Conservation (phyloP, 2,888 invertebrate genomes). For the Diaphora mendica region DNA sequence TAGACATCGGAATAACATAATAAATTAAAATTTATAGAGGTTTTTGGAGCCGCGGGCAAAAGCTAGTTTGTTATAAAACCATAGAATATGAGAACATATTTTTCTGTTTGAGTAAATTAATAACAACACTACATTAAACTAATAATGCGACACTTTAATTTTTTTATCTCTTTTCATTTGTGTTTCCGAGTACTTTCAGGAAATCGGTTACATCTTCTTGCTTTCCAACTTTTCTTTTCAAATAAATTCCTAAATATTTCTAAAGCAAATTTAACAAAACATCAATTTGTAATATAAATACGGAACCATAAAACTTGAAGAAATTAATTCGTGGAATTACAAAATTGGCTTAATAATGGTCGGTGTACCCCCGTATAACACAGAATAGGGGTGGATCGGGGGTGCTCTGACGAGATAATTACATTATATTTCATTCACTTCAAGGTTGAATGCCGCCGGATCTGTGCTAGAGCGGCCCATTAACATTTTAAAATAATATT, state of each 20-base stretch:
- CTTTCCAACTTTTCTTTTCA: background rate
- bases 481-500: constrained; percentile 47
- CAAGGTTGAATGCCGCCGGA: constrained; percentile 38
- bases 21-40: too few relatives aligned
- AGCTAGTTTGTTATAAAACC: too few relatives aligned
- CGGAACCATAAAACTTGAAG: constrained; percentile 33
- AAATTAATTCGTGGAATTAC: constrained; percentile 50
- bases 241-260: background rate
- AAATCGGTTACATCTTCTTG: too few relatives aligned
- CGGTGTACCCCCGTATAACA: constrained; percentile 40
- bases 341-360: constrained; percentile 51
- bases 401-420: constrained; percentile 51
- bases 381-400: constrained; percentile 30
- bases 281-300: constrained; percentile 37
- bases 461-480: constrained; percentile 36
- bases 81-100: too few relatives aligned
- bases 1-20: too few relatives aligned
- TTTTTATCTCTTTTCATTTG: too few relatives aligned
- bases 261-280: constrained; percentile 20
- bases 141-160: too few relatives aligned
- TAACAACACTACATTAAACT: too few relatives aligned
- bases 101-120: too few relatives aligned
- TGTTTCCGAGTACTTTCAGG: too few relatives aligned
- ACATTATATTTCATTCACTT: constrained; percentile 50
- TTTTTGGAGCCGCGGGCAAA: too few relatives aligned